Conservation (phyloP, 2,888 invertebrate genomes). For the Onchidella celtica region DNA sequence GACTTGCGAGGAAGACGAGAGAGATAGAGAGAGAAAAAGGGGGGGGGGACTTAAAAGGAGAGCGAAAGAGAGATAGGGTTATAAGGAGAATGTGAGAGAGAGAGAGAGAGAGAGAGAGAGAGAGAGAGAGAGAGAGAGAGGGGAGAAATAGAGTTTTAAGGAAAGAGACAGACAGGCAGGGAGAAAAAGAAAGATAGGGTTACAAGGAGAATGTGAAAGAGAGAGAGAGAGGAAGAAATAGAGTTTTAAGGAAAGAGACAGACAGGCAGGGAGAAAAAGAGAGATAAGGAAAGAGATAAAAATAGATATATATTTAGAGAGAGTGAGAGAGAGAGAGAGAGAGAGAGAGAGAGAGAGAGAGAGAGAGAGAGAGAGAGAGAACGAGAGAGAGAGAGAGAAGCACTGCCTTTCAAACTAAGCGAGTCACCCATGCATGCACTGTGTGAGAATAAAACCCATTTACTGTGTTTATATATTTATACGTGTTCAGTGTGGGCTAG, state of each 20-base stretch:
- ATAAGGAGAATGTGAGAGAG: not conserved
- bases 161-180: not conserved
- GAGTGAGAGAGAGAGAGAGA: conserved; percentile 16
- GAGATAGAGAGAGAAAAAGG: not conserved
- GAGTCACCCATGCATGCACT: no score
- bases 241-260: no score
- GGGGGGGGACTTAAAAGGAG: not conserved
- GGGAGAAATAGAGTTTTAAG: not conserved
- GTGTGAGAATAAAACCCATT: no score
- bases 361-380: no score
- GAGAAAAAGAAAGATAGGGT: not conserved
- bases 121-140: not conserved
- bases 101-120: not conserved
- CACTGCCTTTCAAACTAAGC: no score
- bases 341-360: conserved; percentile 9
- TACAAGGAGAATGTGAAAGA: not conserved
- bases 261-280: not conserved
- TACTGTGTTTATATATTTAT: no score
- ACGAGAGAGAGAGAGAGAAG: no score
- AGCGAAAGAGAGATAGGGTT: not conserved
- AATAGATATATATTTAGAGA: no score
- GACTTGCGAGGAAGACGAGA: not conserved
- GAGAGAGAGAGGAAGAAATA: no score
- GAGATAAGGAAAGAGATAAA: not conserved
- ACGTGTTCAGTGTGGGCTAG: no score